Percentiles rank a stretch among this genome's conserved stretches.
Evolutionary conservation across 1,140 invertebrate species (phyloP).

Genomic region (Lepidurus couesii): DNA sequence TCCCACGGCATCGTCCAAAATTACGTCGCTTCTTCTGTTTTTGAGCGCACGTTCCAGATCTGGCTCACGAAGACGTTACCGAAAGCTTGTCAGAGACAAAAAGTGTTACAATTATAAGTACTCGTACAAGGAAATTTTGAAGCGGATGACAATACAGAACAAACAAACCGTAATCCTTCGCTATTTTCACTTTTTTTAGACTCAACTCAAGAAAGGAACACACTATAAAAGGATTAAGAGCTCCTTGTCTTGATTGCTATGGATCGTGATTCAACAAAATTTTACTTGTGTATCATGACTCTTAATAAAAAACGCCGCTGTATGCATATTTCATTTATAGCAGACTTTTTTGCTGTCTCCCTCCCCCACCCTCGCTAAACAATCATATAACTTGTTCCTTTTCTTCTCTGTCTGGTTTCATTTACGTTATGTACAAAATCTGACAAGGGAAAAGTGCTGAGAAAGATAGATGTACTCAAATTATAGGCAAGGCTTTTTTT

Average conservation of each 20-base stretch:
- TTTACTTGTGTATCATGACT: background rate
- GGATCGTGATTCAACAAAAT: slow-evolving; percentile 13
- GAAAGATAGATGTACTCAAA: background rate
- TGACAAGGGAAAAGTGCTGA: background rate
- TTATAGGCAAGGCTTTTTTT: too few relatives aligned
- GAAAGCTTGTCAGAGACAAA: background rate
- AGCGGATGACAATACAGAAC: background rate
- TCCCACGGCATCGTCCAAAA: background rate
- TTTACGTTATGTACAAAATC: background rate
- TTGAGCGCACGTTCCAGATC: too few relatives aligned
- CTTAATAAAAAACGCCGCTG: background rate
- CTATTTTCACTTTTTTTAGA: background rate
- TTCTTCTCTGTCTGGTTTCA: background rate
- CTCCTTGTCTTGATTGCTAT: background rate
- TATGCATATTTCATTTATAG: background rate
- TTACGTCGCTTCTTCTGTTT: background rate
- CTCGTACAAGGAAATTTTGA: background rate
- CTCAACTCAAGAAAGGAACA: background rate
- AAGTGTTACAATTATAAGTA: background rate
- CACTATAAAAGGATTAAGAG: background rate
- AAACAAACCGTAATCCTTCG: background rate
- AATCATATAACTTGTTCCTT: background rate
- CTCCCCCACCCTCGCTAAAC: background rate
- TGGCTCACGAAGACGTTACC: background rate
- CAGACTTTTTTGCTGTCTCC: background rate